Conservation (phyloP, 2,888 invertebrate species). For the Apantesis nais region DNA sequence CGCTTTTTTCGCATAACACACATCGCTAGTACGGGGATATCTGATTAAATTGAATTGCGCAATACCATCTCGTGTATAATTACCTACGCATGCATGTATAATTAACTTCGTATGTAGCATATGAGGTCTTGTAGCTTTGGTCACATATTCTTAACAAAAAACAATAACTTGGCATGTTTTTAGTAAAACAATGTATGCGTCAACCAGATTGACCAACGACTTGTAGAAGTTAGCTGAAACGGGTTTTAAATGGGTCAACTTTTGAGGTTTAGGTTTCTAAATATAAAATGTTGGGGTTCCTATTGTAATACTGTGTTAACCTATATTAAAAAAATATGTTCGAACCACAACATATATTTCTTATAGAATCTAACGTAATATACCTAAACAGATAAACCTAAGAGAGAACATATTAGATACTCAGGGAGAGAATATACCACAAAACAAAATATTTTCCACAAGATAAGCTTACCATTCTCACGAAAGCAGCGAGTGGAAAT, state of each 20-base stretch:
- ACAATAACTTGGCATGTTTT: not conserved
- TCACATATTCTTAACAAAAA: constrained; percentile 9
- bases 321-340: not conserved
- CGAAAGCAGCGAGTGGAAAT: constrained; percentile 52
- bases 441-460: constrained; percentile 50
- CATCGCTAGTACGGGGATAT: constrained; percentile 56
- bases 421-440: constrained; percentile 26
- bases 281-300: not conserved
- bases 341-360: constrained; percentile 3
- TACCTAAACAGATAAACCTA: constrained; percentile 17
- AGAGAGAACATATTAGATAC: constrained; percentile 30
- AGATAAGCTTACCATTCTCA: constrained; percentile 56
- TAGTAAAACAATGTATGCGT: not conserved
- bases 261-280: not conserved
- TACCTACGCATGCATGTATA: not conserved
- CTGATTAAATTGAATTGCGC: constrained; percentile 60
- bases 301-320: not conserved
- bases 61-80: constrained; percentile 44
- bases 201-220: not conserved
- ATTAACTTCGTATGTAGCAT: constrained; percentile 29
- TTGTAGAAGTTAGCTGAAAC: not conserved
- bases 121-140: constrained; percentile 25
- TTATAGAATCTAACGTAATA: constrained; percentile 10
- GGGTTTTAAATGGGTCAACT: not conserved
- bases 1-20: constrained; percentile 67